Percentiles rank a stretch among this genome's conserved stretches.
Evolutionary conservation across 2,888 invertebrate genomes (phyloP).

Genomic region (Chloroclysta siterata): DNA sequence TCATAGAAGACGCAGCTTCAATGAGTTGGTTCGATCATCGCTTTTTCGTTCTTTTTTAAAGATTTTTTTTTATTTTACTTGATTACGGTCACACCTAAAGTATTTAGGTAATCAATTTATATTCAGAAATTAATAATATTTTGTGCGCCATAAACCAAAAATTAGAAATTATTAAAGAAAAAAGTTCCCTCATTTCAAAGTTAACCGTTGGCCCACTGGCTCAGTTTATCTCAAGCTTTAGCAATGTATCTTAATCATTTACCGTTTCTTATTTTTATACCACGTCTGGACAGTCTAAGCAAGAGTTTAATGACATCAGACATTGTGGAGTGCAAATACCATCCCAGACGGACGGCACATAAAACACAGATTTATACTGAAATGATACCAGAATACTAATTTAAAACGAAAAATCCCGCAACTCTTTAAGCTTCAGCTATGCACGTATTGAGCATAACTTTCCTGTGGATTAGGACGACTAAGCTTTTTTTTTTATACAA

Average conservation of each 20-base stretch:
- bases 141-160: background rate
- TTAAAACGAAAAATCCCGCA: background rate
- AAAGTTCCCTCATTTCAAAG: background rate
- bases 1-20: no score
- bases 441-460: background rate
- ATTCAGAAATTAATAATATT: background rate
- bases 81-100: no score
- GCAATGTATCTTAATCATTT: slow-evolving; percentile 16
- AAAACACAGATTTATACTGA: slow-evolving; percentile 27
- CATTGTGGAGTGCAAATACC: slow-evolving; percentile 8
- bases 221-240: slow-evolving; percentile 9
- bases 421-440: background rate
- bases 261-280: slow-evolving; percentile 17
- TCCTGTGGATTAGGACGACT: no score
- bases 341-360: slow-evolving; percentile 21
- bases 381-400: slow-evolving; percentile 21
- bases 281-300: slow-evolving; percentile 14
- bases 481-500: no score
- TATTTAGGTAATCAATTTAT: background rate
- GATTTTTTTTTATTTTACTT: no score
- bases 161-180: background rate
- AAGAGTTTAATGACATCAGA: slow-evolving; percentile 32
- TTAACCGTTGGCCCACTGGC: slow-evolving; percentile 11
- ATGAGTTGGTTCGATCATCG: no score
- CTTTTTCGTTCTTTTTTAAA: no score